Conservation (phyloP, 2,888 invertebrate genomes). For the Craniophora ligustri region DNA sequence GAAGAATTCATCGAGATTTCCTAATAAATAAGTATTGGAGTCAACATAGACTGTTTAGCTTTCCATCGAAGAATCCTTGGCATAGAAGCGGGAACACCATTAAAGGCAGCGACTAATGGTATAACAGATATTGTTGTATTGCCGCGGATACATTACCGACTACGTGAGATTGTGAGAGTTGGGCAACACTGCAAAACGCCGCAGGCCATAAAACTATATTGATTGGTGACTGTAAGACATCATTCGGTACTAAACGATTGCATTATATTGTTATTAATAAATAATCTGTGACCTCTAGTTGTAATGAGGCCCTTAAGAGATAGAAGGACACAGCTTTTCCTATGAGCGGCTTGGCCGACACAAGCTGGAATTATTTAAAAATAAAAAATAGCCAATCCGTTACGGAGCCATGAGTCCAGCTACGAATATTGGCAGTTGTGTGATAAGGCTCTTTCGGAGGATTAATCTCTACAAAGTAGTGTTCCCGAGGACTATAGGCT, state of each 20-base stretch:
- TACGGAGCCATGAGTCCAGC: too few relatives aligned
- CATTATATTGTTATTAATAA: constrained; percentile 3
- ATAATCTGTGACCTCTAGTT: background rate
- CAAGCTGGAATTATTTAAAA: too few relatives aligned
- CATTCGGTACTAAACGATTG: background rate
- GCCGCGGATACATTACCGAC: constrained; percentile 17
- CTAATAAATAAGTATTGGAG: background rate
- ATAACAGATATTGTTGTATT: constrained; percentile 13
- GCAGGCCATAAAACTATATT: constrained; percentile 34
- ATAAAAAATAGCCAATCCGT: too few relatives aligned
- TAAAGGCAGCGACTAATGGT: constrained; percentile 13
- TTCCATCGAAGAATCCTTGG: constrained; percentile 31
- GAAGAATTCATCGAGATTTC: background rate
- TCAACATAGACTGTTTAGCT: constrained; percentile 3
- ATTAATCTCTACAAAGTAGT: too few relatives aligned
- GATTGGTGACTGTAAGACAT: constrained; percentile 1
- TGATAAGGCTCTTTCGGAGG: too few relatives aligned
- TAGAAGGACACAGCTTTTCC: background rate
- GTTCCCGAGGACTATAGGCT: too few relatives aligned
- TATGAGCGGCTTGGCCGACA: background rate
- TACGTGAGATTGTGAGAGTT: constrained; percentile 28
- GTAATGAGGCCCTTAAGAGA: background rate
- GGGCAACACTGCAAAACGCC: constrained; percentile 23
- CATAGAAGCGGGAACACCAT: constrained; percentile 27
- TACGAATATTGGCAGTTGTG: too few relatives aligned